phyloP scores from a whole-genome alignment of 2,113 vertebrate species.

The Tachysurus fulvidraco region DNA sequence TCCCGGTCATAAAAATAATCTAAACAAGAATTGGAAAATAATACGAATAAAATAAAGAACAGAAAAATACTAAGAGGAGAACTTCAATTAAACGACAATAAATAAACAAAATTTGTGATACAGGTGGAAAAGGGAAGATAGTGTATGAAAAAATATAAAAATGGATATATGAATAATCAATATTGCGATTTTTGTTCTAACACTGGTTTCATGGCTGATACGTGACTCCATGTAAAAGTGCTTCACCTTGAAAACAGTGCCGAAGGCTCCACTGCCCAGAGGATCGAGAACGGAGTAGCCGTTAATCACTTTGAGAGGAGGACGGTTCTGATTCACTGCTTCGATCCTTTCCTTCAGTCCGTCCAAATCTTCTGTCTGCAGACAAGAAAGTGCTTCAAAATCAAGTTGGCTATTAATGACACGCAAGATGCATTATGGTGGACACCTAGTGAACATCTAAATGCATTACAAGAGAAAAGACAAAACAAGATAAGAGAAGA shows the following conservation, averaged over 20 bases:
- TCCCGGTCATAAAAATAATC: too few species aligned
- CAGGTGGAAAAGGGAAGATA: too few species aligned
- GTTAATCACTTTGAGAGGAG: slow-evolving; percentile 80
- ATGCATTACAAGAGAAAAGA: not conserved
- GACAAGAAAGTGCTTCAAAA: slow-evolving; percentile 17
- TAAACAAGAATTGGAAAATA: too few species aligned
- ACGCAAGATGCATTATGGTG: not conserved
- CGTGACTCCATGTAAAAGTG: not conserved
- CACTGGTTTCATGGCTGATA: not conserved
- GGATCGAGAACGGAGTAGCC: slow-evolving; percentile 85
- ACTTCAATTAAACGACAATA: too few species aligned
- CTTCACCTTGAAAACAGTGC: slow-evolving; percentile 85
- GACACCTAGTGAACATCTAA: too few species aligned
- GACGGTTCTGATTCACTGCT: slow-evolving; percentile 82
- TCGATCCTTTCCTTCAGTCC: slow-evolving; percentile 80
- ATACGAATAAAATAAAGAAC: too few species aligned
- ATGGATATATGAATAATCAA: not conserved
- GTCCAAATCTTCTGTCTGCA: slow-evolving; percentile 79
- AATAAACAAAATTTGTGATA: too few species aligned
- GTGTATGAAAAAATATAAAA: too few species aligned
- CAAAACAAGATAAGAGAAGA: not conserved
- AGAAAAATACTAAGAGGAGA: too few species aligned
- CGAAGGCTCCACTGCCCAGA: slow-evolving; percentile 87
- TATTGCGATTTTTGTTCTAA: not conserved
- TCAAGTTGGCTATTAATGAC: not conserved